Percentiles rank a stretch among this genome's conserved stretches.
Conservation (phyloP, 2,888 invertebrate species). For the Drosophila acutilabella region DNA sequence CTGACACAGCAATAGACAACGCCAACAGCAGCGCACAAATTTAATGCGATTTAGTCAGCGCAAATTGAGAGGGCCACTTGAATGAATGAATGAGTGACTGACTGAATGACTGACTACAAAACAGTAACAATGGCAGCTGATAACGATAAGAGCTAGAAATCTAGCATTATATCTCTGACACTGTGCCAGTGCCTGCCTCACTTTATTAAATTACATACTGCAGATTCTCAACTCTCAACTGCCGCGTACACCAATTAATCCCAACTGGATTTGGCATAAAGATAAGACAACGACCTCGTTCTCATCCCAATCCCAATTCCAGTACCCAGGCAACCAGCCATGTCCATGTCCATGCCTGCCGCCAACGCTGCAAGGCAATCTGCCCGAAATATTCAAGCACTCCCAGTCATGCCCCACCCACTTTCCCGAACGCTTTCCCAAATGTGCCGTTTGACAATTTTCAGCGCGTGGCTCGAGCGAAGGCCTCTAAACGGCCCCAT, state of each 20-base stretch:
- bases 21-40: slow-evolving; percentile 61
- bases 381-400: slow-evolving; percentile 37
- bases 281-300: slow-evolving; percentile 67
- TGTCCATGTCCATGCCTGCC: slow-evolving; percentile 37
- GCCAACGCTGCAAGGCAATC: slow-evolving; percentile 60
- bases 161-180: slow-evolving; percentile 9
- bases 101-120: slow-evolving; percentile 34
- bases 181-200: slow-evolving; percentile 47
- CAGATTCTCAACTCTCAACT: slow-evolving; percentile 49
- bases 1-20: slow-evolving; percentile 56
- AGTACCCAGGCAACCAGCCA: neutral
- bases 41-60: slow-evolving; percentile 80
- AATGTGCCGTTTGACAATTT: slow-evolving; percentile 73
- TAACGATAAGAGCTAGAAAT: slow-evolving; percentile 57
- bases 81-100: slow-evolving; percentile 61
- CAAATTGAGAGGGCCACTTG: slow-evolving; percentile 80
- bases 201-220: slow-evolving; percentile 80
- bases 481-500: slow-evolving; percentile 50
- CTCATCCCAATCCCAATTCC: slow-evolving; percentile 19
- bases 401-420: neutral
- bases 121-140: slow-evolving; percentile 44
- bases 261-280: slow-evolving; percentile 81
- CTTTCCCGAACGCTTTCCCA: slow-evolving; percentile 24
- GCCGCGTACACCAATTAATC: slow-evolving; percentile 73
- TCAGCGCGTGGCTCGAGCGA: slow-evolving; percentile 66